phyloP scores from a whole-genome alignment of 1,140 invertebrate genomes.

The Chionoecetes opilio region DNA sequence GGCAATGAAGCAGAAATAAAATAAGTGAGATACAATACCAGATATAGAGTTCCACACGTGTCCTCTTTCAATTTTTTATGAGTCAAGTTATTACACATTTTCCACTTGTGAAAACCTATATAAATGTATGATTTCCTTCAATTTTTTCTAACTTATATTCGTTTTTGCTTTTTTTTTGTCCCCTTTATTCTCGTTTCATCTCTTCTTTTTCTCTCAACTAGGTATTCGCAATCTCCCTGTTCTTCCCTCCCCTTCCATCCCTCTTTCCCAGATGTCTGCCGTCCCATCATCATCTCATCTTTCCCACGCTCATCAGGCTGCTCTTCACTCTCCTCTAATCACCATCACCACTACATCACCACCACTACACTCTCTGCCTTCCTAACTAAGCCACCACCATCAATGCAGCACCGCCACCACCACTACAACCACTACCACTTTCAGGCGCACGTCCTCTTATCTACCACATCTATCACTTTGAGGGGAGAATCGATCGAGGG shows the following conservation, averaged over 20 bases:
- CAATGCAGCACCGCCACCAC: not conserved
- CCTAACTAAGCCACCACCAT: not conserved
- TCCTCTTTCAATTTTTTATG: no score
- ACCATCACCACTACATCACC: conserved; percentile 11
- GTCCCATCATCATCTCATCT: conserved; percentile 46
- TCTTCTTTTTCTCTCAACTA: not conserved
- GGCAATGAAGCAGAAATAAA: not conserved
- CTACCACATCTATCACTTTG: not conserved
- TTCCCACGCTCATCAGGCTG: conserved; percentile 57
- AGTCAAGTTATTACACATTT: no score
- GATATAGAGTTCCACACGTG: no score
- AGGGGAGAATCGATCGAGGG: not conserved
- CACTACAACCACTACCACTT: no score
- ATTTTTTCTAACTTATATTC: not conserved
- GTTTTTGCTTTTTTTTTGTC: not conserved
- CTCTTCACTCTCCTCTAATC: not conserved
- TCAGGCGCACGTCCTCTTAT: not conserved
- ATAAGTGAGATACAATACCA: not conserved
- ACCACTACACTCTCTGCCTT: not conserved
- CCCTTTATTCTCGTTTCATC: not conserved
- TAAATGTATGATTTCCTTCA: not conserved
- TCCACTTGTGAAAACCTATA: no score
- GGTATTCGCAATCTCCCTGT: not conserved
- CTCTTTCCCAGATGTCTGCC: conserved; percentile 5
- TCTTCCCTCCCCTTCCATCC: not conserved